Evolutionary conservation across 2,797 vertebrate genomes (phyloP).

Genomic region (Centropyge bicolor): DNA sequence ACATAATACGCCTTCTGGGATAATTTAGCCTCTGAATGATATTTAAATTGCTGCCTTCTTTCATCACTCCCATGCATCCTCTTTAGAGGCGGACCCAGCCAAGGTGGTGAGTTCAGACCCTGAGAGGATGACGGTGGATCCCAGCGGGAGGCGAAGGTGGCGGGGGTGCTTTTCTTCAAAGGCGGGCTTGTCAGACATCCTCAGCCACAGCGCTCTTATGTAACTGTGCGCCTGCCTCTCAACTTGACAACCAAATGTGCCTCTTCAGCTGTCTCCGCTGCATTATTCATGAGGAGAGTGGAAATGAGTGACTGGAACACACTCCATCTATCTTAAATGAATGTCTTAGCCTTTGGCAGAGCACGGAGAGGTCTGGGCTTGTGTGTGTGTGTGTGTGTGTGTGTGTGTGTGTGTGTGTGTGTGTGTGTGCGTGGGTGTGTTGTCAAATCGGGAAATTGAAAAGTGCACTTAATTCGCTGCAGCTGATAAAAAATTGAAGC

Average conservation of each 20-base stretch:
- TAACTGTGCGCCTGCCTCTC: constrained; percentile 57
- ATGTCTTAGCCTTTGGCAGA: constrained; percentile 37
- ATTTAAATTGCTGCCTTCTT: constrained; percentile 26
- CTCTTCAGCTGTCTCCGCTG: constrained; percentile 72
- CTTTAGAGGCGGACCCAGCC: background rate
- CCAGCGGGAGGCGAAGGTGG: constrained; percentile 30
- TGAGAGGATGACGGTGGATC: background rate
- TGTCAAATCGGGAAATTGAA: background rate
- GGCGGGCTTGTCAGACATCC: constrained; percentile 48
- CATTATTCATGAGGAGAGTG: constrained; percentile 70
- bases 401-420: constrained; percentile 22
- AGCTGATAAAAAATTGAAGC: background rate
- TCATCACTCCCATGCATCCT: constrained; percentile 27
- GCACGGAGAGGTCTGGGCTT: constrained; percentile 1
- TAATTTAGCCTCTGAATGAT: constrained; percentile 7
- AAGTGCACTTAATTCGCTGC: background rate
- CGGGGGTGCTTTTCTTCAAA: constrained; percentile 52
- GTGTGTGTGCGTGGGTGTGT: constrained; percentile 4
- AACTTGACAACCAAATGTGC: constrained; percentile 67
- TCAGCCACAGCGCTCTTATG: constrained; percentile 50
- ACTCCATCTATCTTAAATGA: constrained; percentile 52
- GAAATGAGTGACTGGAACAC: constrained; percentile 56
- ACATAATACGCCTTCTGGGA: background rate
- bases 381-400: background rate
- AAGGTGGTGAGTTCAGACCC: constrained; percentile 21